Conservation (phyloP, 2,888 invertebrate genomes). For the Pseudococcus jackbeardsleyi region DNA sequence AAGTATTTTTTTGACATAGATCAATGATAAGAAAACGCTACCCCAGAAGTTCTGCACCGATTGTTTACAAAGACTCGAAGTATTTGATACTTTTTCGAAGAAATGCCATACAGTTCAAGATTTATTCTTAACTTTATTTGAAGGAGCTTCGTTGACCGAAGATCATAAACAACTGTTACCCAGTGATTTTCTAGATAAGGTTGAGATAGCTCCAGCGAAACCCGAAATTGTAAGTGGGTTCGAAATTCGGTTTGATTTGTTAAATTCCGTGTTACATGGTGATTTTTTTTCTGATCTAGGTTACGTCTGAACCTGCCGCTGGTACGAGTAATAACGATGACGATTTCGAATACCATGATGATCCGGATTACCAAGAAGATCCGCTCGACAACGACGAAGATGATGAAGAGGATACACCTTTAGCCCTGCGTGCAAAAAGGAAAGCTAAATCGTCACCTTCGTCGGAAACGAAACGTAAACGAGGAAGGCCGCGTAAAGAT, state of each 20-base stretch:
- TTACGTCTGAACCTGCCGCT: neutral
- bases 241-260: neutral
- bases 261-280: neutral
- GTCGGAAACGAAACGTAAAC: slow-evolving; percentile 55
- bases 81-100: slow-evolving; percentile 66
- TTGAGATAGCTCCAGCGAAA: neutral
- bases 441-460: slow-evolving; percentile 13
- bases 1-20: neutral
- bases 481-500: slow-evolving; percentile 30
- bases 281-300: neutral
- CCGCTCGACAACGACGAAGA: neutral
- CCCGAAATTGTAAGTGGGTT: neutral
- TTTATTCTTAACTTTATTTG: slow-evolving; percentile 65
- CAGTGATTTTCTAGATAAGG: slow-evolving; percentile 1
- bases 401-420: slow-evolving; percentile 26
- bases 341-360: slow-evolving; percentile 43
- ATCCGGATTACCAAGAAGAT: slow-evolving; percentile 26
- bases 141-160: slow-evolving; percentile 39
- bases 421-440: slow-evolving; percentile 27
- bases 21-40: slow-evolving; percentile 62
- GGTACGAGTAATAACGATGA: slow-evolving; percentile 18
- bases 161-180: slow-evolving; percentile 37
- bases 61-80: slow-evolving; percentile 65
- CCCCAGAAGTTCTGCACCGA: slow-evolving; percentile 66
- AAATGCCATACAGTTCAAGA: slow-evolving; percentile 66